These are phyloP conservation scores for Colistium nudipinnis DNA, from an alignment of 2,113 vertebrate species.

Conservation along the genomic window DNA sequence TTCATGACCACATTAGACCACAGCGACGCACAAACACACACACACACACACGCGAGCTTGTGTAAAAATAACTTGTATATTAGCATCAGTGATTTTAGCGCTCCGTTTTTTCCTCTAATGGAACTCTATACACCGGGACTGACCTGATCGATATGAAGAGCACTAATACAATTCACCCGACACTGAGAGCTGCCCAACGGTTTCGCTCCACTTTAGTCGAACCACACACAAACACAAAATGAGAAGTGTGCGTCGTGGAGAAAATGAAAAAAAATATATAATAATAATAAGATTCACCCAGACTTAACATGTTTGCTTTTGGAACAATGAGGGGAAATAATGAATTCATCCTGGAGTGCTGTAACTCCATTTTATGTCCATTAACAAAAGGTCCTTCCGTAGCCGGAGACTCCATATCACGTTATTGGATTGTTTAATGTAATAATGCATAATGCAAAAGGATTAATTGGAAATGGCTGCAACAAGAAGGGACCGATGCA, in stretches of 20 bases:
- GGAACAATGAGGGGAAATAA: conserved; percentile 69
- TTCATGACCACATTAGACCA: no score
- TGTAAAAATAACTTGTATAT: neutral
- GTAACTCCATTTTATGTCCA: conserved; percentile 80
- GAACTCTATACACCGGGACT: neutral
- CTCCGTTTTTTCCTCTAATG: neutral
- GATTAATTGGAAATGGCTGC: conserved; percentile 82
- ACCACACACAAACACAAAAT: conserved; percentile 25
- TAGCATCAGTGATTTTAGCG: neutral
- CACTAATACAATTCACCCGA: conserved; percentile 3
- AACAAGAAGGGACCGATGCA: conserved; percentile 70
- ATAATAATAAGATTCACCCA: conserved; percentile 32
- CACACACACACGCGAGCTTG: neutral
- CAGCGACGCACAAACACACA: neutral
- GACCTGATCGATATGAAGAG: neutral
- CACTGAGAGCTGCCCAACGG: neutral
- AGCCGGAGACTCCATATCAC: conserved; percentile 79
- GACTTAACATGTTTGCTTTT: conserved; percentile 61
- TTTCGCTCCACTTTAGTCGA: neutral
- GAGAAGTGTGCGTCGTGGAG: no score
- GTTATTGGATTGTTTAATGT: conserved; percentile 84
- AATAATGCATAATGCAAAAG: conserved; percentile 82
- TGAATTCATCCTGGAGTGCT: conserved; percentile 67
- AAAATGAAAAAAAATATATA: no score
- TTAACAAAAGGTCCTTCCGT: conserved; percentile 73